These are phyloP conservation scores for Maniola hyperantus DNA, from an alignment of 2,888 invertebrate genomes.

Conservation along the genomic window DNA sequence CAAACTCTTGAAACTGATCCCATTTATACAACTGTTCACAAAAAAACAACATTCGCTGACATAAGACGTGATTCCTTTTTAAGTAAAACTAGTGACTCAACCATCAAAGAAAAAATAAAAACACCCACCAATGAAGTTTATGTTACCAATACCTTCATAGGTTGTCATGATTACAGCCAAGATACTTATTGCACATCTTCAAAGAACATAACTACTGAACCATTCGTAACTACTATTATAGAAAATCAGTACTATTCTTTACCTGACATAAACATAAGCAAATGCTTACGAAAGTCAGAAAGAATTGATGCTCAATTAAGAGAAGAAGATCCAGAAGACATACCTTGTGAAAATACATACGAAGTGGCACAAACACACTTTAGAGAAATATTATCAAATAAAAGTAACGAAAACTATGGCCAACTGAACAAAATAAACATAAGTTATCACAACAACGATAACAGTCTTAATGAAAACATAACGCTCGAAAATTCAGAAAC, in stretches of 20 bases:
- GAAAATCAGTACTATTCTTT: conserved; percentile 88
- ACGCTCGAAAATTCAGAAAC: conserved; percentile 63
- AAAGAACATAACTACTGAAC: conserved; percentile 77
- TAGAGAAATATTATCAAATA: conserved; percentile 65
- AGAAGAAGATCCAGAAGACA: conserved; percentile 74
- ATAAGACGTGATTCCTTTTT: conserved; percentile 66
- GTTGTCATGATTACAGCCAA: conserved; percentile 66
- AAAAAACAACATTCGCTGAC: conserved; percentile 82
- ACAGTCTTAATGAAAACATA: conserved; percentile 44
- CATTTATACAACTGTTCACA: conserved; percentile 73
- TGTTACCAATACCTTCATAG: conserved; percentile 69
- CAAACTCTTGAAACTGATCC: conserved; percentile 61
- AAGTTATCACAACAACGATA: conserved; percentile 24
- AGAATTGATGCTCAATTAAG: conserved; percentile 87
- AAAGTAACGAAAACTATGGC: conserved; percentile 66
- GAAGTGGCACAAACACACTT: conserved; percentile 75
- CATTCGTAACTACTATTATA: conserved; percentile 77
- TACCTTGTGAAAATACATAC: conserved; percentile 71
- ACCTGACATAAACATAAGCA: conserved; percentile 87
- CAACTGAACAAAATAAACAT: conserved; percentile 66
- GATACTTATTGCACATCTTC: conserved; percentile 68
- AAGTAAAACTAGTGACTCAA: conserved; percentile 57
- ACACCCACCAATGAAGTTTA: conserved; percentile 66
- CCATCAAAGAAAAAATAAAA: conserved; percentile 60
- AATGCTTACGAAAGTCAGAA: conserved; percentile 87